Percentiles rank a stretch among this genome's conserved stretches.
Evolutionary conservation across 2,888 invertebrate species (phyloP).

Genomic region (Loripinus fragilis): DNA sequence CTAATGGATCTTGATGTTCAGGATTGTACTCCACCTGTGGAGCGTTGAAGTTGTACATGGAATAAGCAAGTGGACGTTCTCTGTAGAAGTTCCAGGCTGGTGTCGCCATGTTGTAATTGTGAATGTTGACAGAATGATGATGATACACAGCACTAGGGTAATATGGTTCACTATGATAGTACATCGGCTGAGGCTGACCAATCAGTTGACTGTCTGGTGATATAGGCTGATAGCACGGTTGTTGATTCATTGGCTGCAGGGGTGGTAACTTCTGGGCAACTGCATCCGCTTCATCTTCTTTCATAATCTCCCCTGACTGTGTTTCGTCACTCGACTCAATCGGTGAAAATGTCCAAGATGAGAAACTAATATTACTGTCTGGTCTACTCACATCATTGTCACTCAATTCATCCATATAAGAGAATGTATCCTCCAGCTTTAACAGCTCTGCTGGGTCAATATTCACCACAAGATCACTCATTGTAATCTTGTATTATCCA

Average conservation of each 20-base stretch:
- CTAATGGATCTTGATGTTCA: slow-evolving; percentile 42
- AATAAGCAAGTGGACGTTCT: slow-evolving; percentile 9
- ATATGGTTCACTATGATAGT: slow-evolving; percentile 39
- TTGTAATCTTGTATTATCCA: slow-evolving; percentile 38
- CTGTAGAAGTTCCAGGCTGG: slow-evolving; percentile 27
- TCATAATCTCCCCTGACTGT: slow-evolving; percentile 2
- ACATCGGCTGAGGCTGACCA: slow-evolving; percentile 20
- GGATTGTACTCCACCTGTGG: slow-evolving; percentile 9
- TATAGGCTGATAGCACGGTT: background rate
- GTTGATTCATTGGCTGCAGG: background rate
- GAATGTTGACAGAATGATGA: slow-evolving; percentile 50
- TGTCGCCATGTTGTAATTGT: slow-evolving; percentile 45
- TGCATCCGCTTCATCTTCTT: background rate
- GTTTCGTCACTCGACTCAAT: slow-evolving; percentile 24
- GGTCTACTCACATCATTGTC: slow-evolving; percentile 33
- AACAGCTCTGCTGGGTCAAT: slow-evolving; percentile 37
- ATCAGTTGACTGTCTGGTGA: slow-evolving; percentile 2
- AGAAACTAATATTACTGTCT: slow-evolving; percentile 42
- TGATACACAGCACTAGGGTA: slow-evolving; percentile 46
- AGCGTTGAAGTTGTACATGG: background rate
- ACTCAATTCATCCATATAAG: slow-evolving; percentile 31
- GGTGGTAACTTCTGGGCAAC: background rate
- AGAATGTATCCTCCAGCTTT: slow-evolving; percentile 45
- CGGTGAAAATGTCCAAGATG: slow-evolving; percentile 65
- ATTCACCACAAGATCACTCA: slow-evolving; percentile 49